Percentiles rank a stretch among this genome's conserved stretches.
Conservation (phyloP, 2,888 invertebrate genomes). For the Stenchaetothrips biformis region DNA sequence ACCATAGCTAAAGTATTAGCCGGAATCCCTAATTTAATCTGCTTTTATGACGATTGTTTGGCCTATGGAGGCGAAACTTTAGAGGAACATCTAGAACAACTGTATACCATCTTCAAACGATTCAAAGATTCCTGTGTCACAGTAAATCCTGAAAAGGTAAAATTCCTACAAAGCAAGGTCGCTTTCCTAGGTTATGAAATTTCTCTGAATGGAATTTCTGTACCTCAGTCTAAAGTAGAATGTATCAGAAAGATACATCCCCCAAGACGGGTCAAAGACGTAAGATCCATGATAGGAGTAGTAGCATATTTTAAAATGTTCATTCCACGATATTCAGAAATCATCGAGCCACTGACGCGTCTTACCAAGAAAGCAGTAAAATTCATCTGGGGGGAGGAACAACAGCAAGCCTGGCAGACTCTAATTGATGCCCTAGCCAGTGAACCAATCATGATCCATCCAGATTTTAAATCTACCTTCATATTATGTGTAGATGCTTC, state of each 20-base stretch:
- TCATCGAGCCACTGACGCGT: not conserved
- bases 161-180: not conserved
- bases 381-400: not conserved
- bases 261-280: not conserved
- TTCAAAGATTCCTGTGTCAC: not conserved
- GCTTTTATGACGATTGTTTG: not conserved
- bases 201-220: not conserved
- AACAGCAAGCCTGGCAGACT: not conserved
- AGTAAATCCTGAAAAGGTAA: not conserved
- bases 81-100: not conserved
- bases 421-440: not conserved
- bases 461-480: not conserved
- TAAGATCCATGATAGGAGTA: not conserved
- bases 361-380: not conserved
- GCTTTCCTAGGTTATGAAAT: constrained; percentile 1
- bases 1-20: not conserved
- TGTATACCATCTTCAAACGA: not conserved
- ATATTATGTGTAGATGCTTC: not conserved
- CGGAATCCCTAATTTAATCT: not conserved
- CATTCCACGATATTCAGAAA: not conserved
- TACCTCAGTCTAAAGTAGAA: not conserved
- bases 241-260: not conserved
- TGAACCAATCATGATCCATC: constrained; percentile 6
- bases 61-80: not conserved
- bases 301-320: not conserved